Conservation (phyloP, 2,113 vertebrate species). For the Elachura formosa region DNA sequence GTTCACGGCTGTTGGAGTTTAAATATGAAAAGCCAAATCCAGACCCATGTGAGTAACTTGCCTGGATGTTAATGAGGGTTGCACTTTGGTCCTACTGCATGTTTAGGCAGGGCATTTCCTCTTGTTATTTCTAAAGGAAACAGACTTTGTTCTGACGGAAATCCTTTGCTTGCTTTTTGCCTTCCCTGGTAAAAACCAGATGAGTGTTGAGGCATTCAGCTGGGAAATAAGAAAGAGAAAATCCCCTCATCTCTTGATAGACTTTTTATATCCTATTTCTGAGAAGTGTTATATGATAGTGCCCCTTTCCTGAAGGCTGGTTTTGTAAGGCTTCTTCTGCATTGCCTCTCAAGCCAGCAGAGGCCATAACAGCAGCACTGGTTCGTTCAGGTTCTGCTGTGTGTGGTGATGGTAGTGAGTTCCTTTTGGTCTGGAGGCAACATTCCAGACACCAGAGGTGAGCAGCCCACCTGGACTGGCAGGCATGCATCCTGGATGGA, state of each 20-base stretch:
- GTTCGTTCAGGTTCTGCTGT: neutral
- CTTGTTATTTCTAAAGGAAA: conserved; percentile 87
- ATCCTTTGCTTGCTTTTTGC: conserved; percentile 80
- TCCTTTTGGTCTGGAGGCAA: neutral
- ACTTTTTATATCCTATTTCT: neutral
- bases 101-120: conserved; percentile 81
- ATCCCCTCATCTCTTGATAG: neutral
- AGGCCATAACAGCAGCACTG: neutral
- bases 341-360: neutral
- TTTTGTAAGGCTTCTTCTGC: neutral
- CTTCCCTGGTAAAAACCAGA: conserved; percentile 52
- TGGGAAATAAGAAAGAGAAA: conserved; percentile 16
- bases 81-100: neutral
- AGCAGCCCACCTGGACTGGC: neutral
- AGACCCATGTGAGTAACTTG: neutral
- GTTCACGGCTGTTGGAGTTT: neutral
- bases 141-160: conserved; percentile 75
- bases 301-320: neutral
- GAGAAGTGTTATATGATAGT: neutral
- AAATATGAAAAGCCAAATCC: neutral
- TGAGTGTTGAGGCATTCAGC: neutral
- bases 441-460: neutral
- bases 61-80: neutral
- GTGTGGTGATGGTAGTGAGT: neutral
- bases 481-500: rapidly evolving